These are phyloP conservation scores for Calameuta filiformis DNA, from an alignment of 2,888 invertebrate species.

Conservation along the genomic window DNA sequence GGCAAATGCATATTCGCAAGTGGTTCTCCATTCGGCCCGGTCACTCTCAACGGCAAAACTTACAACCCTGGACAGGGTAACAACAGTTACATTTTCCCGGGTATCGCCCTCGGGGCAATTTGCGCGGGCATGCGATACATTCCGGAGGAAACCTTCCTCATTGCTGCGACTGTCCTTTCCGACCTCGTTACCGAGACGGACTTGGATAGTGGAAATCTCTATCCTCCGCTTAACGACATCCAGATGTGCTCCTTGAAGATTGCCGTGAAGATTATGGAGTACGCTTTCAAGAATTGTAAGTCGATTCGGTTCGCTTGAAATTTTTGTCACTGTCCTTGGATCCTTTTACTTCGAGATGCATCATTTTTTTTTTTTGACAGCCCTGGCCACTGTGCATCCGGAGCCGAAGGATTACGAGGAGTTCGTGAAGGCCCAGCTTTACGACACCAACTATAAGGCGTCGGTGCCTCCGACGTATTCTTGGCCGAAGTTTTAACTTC, in stretches of 20 bases:
- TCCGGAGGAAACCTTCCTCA: slow-evolving; percentile 90
- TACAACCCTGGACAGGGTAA: slow-evolving; percentile 96
- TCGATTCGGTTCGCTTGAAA: slow-evolving; percentile 19
- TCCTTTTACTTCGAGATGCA: neutral
- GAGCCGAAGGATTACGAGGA: slow-evolving; percentile 78
- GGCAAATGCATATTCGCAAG: slow-evolving; percentile 95
- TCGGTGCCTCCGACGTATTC: slow-evolving; percentile 77
- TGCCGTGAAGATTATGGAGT: slow-evolving; percentile 82
- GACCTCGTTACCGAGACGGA: slow-evolving; percentile 84
- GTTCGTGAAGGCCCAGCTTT: slow-evolving; percentile 85
- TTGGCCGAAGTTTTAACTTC: slow-evolving; percentile 68
- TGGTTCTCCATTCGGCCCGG: slow-evolving; percentile 95
- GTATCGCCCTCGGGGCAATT: slow-evolving; percentile 90
- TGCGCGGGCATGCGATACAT: slow-evolving; percentile 90
- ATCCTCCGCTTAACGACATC: slow-evolving; percentile 89
- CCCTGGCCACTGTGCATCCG: slow-evolving; percentile 81
- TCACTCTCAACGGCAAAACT: slow-evolving; percentile 82
- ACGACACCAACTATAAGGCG: slow-evolving; percentile 77
- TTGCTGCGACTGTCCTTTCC: slow-evolving; percentile 88
- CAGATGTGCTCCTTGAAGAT: slow-evolving; percentile 89
- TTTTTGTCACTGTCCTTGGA: slow-evolving; percentile 1
- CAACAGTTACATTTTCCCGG: slow-evolving; percentile 98
- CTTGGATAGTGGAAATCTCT: slow-evolving; percentile 86
- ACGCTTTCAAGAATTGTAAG: slow-evolving; percentile 82
- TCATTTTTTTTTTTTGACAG: slow-evolving; percentile 66